Conservation (phyloP, 1,140 invertebrate species). For the Bombus pascuorum region DNA sequence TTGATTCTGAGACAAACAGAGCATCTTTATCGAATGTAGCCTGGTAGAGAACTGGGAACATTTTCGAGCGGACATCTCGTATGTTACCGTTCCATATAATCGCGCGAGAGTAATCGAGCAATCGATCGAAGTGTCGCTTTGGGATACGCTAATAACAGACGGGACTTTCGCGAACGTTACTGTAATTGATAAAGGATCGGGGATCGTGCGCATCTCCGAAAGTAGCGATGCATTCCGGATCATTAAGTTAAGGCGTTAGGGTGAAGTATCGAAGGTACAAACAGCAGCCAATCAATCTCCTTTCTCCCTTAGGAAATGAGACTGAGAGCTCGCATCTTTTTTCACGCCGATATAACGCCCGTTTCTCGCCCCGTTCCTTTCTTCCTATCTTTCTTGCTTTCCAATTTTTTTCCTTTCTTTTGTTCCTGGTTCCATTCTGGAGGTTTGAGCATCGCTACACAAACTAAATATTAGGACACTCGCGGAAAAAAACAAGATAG, state of each 20-base stretch:
- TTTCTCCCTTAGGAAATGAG: constrained; percentile 59
- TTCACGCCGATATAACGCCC: constrained; percentile 19
- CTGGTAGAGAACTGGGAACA: background rate
- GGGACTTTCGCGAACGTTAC: background rate
- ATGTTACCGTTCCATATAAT: constrained; percentile 2
- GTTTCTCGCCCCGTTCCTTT: background rate
- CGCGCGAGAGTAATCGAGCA: constrained; percentile 11
- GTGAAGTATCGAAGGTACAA: constrained; percentile 51
- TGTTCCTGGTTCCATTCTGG: background rate
- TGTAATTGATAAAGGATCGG: constrained; percentile 45
- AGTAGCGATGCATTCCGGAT: constrained; percentile 46
- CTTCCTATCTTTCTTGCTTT: background rate
- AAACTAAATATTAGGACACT: background rate
- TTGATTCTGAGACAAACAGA: background rate
- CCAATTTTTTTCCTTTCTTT: background rate
- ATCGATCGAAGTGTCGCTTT: background rate
- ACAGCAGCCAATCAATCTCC: constrained; percentile 45
- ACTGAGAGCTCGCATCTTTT: constrained; percentile 47
- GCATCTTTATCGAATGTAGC: background rate
- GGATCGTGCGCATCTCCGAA: constrained; percentile 19
- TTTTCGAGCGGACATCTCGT: constrained; percentile 9
- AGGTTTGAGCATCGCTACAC: too few species aligned
- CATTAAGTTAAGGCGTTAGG: constrained; percentile 57
- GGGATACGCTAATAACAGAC: constrained; percentile 8
- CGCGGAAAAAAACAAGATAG: background rate